Conservation (phyloP, 2,113 vertebrate species). For the Chrysochloris asiatica region DNA sequence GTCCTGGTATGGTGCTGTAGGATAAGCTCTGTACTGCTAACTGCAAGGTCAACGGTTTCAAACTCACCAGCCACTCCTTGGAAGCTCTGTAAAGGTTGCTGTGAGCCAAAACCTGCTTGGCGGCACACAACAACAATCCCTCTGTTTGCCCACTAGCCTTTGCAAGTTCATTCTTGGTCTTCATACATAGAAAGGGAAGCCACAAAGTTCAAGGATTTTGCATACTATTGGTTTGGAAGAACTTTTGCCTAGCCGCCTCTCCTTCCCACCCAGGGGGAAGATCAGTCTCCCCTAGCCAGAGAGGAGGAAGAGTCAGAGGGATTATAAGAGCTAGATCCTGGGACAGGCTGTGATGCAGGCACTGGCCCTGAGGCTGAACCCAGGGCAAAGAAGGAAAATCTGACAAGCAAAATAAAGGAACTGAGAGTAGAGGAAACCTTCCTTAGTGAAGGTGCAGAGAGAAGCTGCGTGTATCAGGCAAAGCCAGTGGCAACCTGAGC, state of each 20-base stretch:
- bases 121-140: background rate
- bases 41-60: too few species aligned
- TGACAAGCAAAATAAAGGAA: too few species aligned
- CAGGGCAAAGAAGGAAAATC: background rate
- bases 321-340: background rate
- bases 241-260: background rate
- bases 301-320: background rate
- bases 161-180: background rate
- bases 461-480: background rate
- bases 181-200: background rate
- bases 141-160: background rate
- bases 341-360: background rate
- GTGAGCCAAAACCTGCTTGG: too few species aligned
- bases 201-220: conserved; percentile 52
- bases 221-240: background rate
- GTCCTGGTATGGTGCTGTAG: too few species aligned
- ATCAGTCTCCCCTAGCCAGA: background rate
- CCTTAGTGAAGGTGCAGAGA: background rate
- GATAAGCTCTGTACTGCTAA: too few species aligned
- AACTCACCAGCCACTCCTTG: too few species aligned
- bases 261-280: background rate
- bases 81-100: too few species aligned
- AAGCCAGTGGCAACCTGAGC: background rate
- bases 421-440: too few species aligned
- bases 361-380: background rate